Conservation (phyloP, 2,113 vertebrate genomes). For the Picathartes gymnocephalus region DNA sequence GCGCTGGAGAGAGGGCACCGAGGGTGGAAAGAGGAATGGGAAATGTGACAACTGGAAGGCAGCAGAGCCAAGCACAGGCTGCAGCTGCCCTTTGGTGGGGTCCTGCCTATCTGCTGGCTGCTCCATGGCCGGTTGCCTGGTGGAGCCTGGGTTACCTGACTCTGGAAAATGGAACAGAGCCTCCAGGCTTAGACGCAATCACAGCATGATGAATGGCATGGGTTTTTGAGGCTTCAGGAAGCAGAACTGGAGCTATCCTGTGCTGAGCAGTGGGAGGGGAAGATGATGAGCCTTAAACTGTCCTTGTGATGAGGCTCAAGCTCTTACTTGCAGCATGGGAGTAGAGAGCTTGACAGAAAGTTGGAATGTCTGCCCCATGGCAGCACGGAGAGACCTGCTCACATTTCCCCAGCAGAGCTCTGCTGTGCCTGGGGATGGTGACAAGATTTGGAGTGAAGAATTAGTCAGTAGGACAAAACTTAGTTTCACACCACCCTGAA, state of each 20-base stretch:
- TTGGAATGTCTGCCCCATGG: neutral
- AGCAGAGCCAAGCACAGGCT: neutral
- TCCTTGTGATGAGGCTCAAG: neutral
- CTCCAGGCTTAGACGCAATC: neutral
- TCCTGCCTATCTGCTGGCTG: neutral
- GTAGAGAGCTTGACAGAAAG: neutral
- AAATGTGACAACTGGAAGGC: neutral
- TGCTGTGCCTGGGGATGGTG: neutral
- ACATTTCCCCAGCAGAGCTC: neutral
- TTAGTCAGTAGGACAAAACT: neutral
- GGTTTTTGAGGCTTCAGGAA: neutral
- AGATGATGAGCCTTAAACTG: neutral
- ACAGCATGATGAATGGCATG: accelerated
- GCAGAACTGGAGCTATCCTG: neutral
- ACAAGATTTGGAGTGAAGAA: neutral
- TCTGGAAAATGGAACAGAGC: neutral
- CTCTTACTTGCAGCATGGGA: neutral
- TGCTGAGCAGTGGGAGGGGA: neutral
- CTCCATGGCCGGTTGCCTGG: neutral
- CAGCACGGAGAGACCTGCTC: neutral
- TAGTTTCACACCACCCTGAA: neutral
- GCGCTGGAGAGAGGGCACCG: accelerated
- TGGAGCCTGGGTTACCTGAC: neutral
- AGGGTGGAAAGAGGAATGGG: neutral
- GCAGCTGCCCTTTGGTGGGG: neutral